Evolutionary conservation across 1,140 invertebrate genomes (phyloP).

Genomic region (Myzus persicae): DNA sequence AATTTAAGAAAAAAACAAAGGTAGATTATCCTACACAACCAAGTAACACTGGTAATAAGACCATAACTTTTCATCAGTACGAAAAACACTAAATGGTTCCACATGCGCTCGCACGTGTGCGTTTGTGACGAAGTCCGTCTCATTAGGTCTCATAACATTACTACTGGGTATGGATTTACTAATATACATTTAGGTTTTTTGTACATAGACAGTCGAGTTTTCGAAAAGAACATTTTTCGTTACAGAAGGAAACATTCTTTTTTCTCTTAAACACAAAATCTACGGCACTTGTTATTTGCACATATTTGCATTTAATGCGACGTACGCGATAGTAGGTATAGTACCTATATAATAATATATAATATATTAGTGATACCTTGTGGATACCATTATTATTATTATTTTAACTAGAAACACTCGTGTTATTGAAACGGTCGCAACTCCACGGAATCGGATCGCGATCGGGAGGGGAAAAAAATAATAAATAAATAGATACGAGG

Average conservation of each 20-base stretch:
- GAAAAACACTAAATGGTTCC: too few relatives aligned
- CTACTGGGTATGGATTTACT: too few relatives aligned
- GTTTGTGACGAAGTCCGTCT: too few relatives aligned
- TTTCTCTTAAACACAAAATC: background rate
- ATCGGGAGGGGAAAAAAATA: background rate
- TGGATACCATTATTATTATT: background rate
- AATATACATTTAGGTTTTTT: background rate
- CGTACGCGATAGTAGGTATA: background rate
- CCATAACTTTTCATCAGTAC: too few relatives aligned
- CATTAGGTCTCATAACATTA: background rate
- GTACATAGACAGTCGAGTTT: background rate
- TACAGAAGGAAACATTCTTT: background rate
- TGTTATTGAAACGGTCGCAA: background rate
- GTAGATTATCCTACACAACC: too few relatives aligned
- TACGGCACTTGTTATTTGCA: background rate
- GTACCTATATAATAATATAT: too few relatives aligned
- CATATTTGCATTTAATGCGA: background rate
- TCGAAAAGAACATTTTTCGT: background rate
- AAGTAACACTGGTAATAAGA: too few relatives aligned
- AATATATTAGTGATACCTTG: background rate
- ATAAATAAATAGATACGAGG: constrained; percentile 14
- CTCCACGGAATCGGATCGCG: background rate
- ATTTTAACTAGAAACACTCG: background rate
- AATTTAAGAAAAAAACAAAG: too few relatives aligned
- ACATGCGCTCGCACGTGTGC: too few relatives aligned